Evolutionary conservation across 2,888 invertebrate genomes (phyloP).

Genomic region (Microctonus hyperodae): DNA sequence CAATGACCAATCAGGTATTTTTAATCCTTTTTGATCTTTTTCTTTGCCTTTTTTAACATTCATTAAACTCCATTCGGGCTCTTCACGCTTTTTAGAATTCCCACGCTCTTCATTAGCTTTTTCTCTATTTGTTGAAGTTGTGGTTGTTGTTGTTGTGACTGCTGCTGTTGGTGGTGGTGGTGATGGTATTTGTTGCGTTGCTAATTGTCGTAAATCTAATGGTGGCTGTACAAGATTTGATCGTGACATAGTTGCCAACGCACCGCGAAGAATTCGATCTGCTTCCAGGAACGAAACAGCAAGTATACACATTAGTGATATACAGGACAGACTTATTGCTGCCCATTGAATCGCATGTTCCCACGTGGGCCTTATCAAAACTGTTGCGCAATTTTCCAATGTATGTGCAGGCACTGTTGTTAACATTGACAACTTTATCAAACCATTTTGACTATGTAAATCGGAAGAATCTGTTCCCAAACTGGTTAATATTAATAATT

Average conservation of each 20-base stretch:
- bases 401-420: conserved; percentile 70
- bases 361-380: conserved; percentile 79
- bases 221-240: conserved; percentile 69
- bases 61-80: conserved; percentile 55
- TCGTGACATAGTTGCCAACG: conserved; percentile 64
- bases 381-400: conserved; percentile 73
- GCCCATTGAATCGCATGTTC: conserved; percentile 75
- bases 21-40: conserved; percentile 47
- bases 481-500: conserved; percentile 70
- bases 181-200: conserved; percentile 48
- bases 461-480: conserved; percentile 56
- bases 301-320: conserved; percentile 71
- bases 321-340: conserved; percentile 68
- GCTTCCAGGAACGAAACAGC: conserved; percentile 77
- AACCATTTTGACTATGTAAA: conserved; percentile 40
- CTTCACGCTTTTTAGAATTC: conserved; percentile 46
- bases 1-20: conserved; percentile 55
- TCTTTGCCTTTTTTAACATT: conserved; percentile 54
- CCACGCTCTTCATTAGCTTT: conserved; percentile 54
- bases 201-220: conserved; percentile 68
- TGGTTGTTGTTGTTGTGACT: background rate
- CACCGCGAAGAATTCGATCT: conserved; percentile 71
- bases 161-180: conserved; percentile 8
- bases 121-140: conserved; percentile 32
- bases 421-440: conserved; percentile 51